Percentiles rank a stretch among this genome's conserved stretches.
Conservation (phyloP, 1,140 invertebrate genomes). For the Drosophila simulans region DNA sequence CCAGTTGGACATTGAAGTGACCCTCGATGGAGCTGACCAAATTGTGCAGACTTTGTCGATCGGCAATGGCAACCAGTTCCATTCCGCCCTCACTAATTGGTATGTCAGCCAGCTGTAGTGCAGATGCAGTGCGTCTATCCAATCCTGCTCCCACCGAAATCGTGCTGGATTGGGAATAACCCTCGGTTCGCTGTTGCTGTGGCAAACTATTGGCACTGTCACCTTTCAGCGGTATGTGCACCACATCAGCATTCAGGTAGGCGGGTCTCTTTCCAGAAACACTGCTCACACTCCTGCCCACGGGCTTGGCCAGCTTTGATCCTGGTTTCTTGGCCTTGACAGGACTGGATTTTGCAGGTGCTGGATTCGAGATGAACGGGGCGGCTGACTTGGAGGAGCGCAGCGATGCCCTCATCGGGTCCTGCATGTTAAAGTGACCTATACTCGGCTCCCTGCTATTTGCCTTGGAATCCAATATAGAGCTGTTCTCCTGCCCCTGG, state of each 20-base stretch:
- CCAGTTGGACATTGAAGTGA: slow-evolving; percentile 77
- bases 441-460: slow-evolving; percentile 70
- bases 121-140: slow-evolving; percentile 81
- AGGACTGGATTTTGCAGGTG: slow-evolving; percentile 45
- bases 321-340: slow-evolving; percentile 49
- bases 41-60: slow-evolving; percentile 81
- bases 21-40: slow-evolving; percentile 79
- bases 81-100: slow-evolving; percentile 83
- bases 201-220: slow-evolving; percentile 82
- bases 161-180: slow-evolving; percentile 78
- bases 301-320: slow-evolving; percentile 82
- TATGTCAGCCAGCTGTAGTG: slow-evolving; percentile 81
- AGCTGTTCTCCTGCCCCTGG: slow-evolving; percentile 38
- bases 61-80: slow-evolving; percentile 83
- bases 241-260: slow-evolving; percentile 84
- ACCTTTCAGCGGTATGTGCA: slow-evolving; percentile 87
- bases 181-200: slow-evolving; percentile 57
- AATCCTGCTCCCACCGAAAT: slow-evolving; percentile 70
- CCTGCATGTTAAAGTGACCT: slow-evolving; percentile 58
- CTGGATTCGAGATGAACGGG: slow-evolving; percentile 10
- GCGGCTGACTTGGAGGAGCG: slow-evolving; percentile 61
- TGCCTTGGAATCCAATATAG: slow-evolving; percentile 39
- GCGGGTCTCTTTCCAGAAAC: slow-evolving; percentile 86
- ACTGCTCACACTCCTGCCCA: slow-evolving; percentile 86
- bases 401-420: slow-evolving; percentile 69